Evolutionary conservation across 2,888 invertebrate genomes (phyloP).

Genomic region (Drosophila affinis): DNA sequence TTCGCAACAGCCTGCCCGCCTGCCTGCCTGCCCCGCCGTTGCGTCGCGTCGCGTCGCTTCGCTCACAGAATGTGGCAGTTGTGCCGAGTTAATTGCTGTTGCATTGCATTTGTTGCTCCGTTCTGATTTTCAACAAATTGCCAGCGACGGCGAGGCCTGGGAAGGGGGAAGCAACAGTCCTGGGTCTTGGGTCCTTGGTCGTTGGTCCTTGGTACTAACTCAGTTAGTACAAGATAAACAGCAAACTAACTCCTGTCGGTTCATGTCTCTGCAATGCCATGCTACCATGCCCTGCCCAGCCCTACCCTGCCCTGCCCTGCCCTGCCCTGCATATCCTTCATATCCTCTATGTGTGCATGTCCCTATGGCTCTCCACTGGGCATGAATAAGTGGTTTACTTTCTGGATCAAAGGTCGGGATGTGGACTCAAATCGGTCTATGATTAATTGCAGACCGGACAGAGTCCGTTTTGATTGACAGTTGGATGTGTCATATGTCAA

Average conservation of each 20-base stretch:
- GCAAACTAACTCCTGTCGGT: conserved; percentile 34
- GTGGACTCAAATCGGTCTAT: conserved; percentile 41
- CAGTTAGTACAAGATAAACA: conserved; percentile 43
- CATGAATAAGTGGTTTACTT: conserved; percentile 55
- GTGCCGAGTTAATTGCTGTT: conserved; percentile 76
- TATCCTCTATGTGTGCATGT: not conserved
- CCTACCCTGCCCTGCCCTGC: not conserved
- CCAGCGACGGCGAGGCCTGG: conserved; percentile 37
- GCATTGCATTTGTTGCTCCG: conserved; percentile 75
- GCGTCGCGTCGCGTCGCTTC: conserved; percentile 1
- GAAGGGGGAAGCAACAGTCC: conserved; percentile 57
- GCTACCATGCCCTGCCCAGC: not conserved
- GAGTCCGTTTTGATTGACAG: conserved; percentile 48
- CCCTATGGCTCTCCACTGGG: conserved; percentile 31
- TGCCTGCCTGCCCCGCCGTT: not conserved
- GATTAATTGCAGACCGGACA: conserved; percentile 41
- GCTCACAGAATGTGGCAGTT: conserved; percentile 68
- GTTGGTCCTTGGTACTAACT: conserved; percentile 37
- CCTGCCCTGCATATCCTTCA: not conserved
- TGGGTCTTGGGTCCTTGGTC: conserved; percentile 9
- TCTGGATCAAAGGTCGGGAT: conserved; percentile 71
- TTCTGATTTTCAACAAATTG: conserved; percentile 76
- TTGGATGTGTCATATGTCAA: conserved; percentile 42
- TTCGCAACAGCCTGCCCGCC: conserved; percentile 50
- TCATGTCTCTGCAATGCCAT: not conserved